phyloP scores from a whole-genome alignment of 2,888 invertebrate species.

The Apoda limacodes region DNA sequence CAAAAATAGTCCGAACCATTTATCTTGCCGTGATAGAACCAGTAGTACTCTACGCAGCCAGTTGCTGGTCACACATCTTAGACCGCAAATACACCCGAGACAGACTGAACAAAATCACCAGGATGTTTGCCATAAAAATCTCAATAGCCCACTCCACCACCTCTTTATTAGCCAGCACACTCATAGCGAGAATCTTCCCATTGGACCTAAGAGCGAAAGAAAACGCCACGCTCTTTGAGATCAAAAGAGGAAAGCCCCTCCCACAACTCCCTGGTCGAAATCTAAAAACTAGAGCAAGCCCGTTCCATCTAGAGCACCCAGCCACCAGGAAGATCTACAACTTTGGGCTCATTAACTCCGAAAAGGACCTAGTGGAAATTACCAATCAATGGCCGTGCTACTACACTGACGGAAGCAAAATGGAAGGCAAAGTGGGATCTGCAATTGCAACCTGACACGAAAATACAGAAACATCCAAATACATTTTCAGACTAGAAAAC shows the following conservation, averaged over 20 bases:
- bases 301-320: constrained; percentile 5
- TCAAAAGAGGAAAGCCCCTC: constrained; percentile 1
- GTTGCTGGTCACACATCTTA: too few species aligned
- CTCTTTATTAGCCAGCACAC: constrained; percentile 14
- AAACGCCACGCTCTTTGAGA: constrained; percentile 7
- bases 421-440: constrained; percentile 15
- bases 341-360: constrained; percentile 1
- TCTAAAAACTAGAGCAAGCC: constrained; percentile 1
- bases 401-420: constrained; percentile 19
- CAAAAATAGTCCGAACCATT: too few species aligned
- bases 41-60: too few species aligned
- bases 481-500: constrained; percentile 8
- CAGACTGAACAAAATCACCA: too few species aligned
- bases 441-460: constrained; percentile 14
- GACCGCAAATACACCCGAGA: too few species aligned
- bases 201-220: constrained; percentile 18
- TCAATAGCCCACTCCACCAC: constrained; percentile 13
- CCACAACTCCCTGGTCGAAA: neutral
- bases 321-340: neutral
- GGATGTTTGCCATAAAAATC: constrained; percentile 13
- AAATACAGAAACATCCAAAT: constrained; percentile 3
- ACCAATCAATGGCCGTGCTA: too few species aligned
- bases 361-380: neutral
- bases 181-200: constrained; percentile 17
- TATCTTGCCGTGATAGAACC: too few species aligned